Base-by-base conservation (phyloP, 2,888 invertebrate genomes). In the Eurytoma adleriae region DNA sequence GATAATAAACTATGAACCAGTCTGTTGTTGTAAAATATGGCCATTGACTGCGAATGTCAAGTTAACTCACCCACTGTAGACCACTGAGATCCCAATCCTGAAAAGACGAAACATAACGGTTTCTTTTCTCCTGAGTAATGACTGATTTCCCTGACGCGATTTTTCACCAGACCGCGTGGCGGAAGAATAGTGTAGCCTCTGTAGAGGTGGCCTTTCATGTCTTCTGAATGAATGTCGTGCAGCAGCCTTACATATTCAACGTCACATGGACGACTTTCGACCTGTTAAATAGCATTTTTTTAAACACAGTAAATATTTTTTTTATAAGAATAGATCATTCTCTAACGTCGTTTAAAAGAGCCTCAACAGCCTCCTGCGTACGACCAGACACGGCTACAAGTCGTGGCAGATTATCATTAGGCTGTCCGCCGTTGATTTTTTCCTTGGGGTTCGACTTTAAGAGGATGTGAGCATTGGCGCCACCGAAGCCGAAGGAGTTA, bases 401-500 rank as follows among this genome's bases (percentile, higher is more conserved):
- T 71, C 96, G 93, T 0, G 96, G 95, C 0, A 95, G 87, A 84
- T 93, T 92, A 85, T 95, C 95, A 0, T 88, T 86, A 0, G 95
- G 94, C 18, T 93, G 85, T 14, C 93, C 93, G 0, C 92, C 91
- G 88, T 94, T 94, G 0, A 92, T 90, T 91, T 94, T 95, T 57
- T 85, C 92, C 82, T 93, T 93, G 0, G 91, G 88, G 72, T 94
- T 91, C 78, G 94, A 93, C 87, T 93, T 93, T 24, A 96, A 89
- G 57, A 96, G 88, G 30, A 94, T 92, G 86, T 96, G 96, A 71
- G 95, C 95, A 87, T 97, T 97, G 7, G 95, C 95, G 0, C 98
- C 98, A 54, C 98, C 98, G 88, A 98, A 98, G 0, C 98, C 98
- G 89, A 98, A 98, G 20, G 96, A 96, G 91, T 96, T 98, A 24